phyloP scores from a whole-genome alignment of 2,888 invertebrate species.

The Empis livida region DNA sequence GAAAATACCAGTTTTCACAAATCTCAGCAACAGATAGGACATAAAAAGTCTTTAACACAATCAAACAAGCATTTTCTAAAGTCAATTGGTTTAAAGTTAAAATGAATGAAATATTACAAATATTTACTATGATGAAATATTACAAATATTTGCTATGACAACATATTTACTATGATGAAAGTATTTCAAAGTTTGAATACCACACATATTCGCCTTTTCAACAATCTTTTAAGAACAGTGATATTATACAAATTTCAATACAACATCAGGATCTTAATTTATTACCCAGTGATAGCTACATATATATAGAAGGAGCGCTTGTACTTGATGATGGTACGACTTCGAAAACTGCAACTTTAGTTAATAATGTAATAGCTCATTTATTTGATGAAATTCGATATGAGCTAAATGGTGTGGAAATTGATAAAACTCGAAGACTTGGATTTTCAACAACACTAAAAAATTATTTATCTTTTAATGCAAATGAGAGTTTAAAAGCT shows the following conservation, averaged over 20 bases:
- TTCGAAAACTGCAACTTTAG: too few species aligned
- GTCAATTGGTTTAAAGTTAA: constrained; percentile 8
- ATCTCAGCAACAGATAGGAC: background rate
- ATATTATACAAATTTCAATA: too few species aligned
- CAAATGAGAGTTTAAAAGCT: constrained; percentile 7
- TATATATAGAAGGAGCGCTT: too few species aligned
- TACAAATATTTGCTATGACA: background rate
- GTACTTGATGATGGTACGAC: too few species aligned
- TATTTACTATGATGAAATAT: background rate
- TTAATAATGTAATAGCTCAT: constrained; percentile 20
- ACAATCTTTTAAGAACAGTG: too few species aligned
- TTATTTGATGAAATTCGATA: constrained; percentile 26
- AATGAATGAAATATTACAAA: constrained; percentile 4
- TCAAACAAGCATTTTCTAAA: constrained; percentile 9
- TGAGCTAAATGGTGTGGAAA: constrained; percentile 25
- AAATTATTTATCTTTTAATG: constrained; percentile 22
- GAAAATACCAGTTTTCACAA: constrained; percentile 1
- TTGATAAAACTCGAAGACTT: constrained; percentile 19
- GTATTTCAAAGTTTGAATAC: too few species aligned
- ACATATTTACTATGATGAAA: too few species aligned
- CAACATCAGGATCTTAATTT: too few species aligned
- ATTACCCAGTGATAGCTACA: too few species aligned
- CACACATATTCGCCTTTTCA: too few species aligned
- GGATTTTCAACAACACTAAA: constrained; percentile 25
- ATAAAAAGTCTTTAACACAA: constrained; percentile 3